These are phyloP conservation scores for Ruditapes philippinarum DNA, from an alignment of 1,140 invertebrate species.

Conservation along the genomic window DNA sequence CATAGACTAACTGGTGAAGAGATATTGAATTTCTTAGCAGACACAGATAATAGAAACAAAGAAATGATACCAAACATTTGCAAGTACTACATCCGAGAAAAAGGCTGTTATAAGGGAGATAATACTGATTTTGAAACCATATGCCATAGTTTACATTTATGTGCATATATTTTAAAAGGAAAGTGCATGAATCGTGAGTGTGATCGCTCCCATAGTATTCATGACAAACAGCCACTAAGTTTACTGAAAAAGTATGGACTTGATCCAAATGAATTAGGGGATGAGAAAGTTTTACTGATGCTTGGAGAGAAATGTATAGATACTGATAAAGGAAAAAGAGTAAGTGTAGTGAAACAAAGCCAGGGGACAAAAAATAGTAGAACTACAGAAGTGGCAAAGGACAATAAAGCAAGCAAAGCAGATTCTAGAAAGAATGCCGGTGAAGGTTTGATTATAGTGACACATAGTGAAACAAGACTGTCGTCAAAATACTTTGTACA, in stretches of 20 bases:
- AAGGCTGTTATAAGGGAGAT: slow-evolving; percentile 61
- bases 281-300: slow-evolving; percentile 38
- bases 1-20: slow-evolving; percentile 60
- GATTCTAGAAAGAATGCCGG: neutral
- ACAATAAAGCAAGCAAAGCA: neutral
- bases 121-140: slow-evolving; percentile 48
- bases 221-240: slow-evolving; percentile 42
- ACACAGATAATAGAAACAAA: slow-evolving; percentile 52
- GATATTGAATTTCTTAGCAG: slow-evolving; percentile 34
- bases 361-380: neutral
- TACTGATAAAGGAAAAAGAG: neutral
- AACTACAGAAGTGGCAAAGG: neutral
- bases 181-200: slow-evolving; percentile 47
- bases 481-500: slow-evolving; percentile 1
- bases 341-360: neutral
- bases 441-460: neutral
- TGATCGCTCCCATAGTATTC: slow-evolving; percentile 53
- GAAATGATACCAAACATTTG: slow-evolving; percentile 59
- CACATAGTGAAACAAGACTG: neutral
- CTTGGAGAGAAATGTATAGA: neutral
- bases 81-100: slow-evolving; percentile 55
- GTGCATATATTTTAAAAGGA: slow-evolving; percentile 12
- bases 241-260: slow-evolving; percentile 50
- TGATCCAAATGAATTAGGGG: slow-evolving; percentile 55
- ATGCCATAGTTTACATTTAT: slow-evolving; percentile 55